Base-by-base conservation (phyloP, 2,888 invertebrate genomes). In the Synanthedon formicaeformis region DNA sequence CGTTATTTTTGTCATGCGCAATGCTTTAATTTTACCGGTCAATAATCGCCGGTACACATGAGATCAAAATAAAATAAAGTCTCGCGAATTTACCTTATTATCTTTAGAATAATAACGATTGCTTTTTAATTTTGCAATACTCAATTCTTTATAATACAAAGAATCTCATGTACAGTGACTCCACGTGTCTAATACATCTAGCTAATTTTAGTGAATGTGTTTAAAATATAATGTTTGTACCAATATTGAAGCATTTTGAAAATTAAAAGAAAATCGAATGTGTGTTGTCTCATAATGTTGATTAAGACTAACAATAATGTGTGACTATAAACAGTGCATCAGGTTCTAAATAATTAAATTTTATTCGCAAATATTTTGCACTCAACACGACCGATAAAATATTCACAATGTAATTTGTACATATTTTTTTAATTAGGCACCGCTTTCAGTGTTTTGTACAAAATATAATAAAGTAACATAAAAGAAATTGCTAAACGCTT, bases 371-470 rank as follows among this genome's bases (percentile, higher is more conserved):
- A 75, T 80, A 62, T 73, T 73, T 78, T 71, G 82, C 85, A 85
- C 85, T 69, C 70, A 70, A 75, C 83, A 82, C 81, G 67, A 81
- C 77, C 75, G 73, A 78, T 75, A 74, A 73, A 23, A 67, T 69
- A 71, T 69, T 73, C 81, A 81, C 85, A 87, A 85, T 83, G 83
- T 83, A 85, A 87, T 81, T 78, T 78, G 69, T 73, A 75, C 61
- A 76, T 75, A 70, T 72, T 69, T 66, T 69, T 62, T 58, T 16
- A 16, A 16, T 49, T 66, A 66, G 73, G 75, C 77, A 78, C 80
- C 64, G 84, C 85, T 85, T 84, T 81, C 60, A 62, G 63, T 78
- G 70, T 80, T 50, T 48, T 18, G 40, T 34, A 52, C 48, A n/a
- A 12, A 49, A 51, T n/a, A 45, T 45, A 18, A 49, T 12, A 18